Evolutionary conservation across 2,113 vertebrate genomes (phyloP).

Genomic region (Caranx ignobilis): DNA sequence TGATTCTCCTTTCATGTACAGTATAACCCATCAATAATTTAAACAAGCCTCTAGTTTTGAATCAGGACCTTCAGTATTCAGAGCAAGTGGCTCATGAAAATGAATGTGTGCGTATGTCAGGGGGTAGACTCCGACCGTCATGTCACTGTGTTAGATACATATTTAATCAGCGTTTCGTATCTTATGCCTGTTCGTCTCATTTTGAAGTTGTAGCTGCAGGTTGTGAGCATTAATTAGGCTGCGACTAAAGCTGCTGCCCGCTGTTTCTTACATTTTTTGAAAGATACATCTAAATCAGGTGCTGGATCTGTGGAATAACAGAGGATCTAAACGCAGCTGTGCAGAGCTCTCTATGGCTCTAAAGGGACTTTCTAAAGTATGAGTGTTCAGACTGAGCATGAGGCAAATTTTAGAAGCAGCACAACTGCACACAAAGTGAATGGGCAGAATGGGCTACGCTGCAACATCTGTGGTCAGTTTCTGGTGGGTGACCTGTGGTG

Average conservation of each 20-base stretch:
- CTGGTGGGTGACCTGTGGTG: background rate
- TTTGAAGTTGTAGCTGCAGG: background rate
- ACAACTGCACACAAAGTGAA: background rate
- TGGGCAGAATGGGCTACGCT: too few species aligned
- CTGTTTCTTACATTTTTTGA: background rate
- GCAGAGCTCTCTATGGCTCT: background rate
- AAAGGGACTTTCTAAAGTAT: too few species aligned
- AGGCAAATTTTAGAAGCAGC: background rate
- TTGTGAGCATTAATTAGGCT: background rate
- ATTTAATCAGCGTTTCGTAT: constrained; percentile 35
- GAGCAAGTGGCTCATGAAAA: constrained; percentile 49
- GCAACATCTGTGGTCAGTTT: background rate
- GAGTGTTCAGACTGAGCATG: too few species aligned
- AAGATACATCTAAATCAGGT: too few species aligned
- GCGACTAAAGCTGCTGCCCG: background rate
- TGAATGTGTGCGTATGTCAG: constrained; percentile 20
- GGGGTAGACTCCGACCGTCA: constrained; percentile 25
- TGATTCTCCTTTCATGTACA: background rate
- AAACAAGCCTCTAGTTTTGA: constrained; percentile 15
- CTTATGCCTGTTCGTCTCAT: background rate
- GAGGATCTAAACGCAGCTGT: background rate
- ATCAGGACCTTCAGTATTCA: constrained; percentile 19
- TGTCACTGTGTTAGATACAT: constrained; percentile 43
- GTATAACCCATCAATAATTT: constrained; percentile 11
- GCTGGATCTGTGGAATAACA: background rate